phyloP scores from a whole-genome alignment of 2,888 invertebrate species.

The Drosophila vallismaia region DNA sequence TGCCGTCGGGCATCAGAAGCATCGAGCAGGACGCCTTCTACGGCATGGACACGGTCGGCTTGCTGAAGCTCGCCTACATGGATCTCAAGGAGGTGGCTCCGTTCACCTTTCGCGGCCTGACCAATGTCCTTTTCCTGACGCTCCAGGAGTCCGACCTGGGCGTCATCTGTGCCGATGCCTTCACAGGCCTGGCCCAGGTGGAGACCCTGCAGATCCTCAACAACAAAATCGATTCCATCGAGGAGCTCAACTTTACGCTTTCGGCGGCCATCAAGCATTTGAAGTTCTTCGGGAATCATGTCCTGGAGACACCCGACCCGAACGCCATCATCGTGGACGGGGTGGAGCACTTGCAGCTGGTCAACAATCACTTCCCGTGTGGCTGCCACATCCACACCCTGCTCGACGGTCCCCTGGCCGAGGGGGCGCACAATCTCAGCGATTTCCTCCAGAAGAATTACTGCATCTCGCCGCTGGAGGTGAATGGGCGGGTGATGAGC shows the following conservation, averaged over 20 bases:
- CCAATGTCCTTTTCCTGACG: conserved; percentile 89
- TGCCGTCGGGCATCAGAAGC: conserved; percentile 91
- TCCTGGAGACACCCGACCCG: conserved; percentile 89
- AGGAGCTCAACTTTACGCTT: conserved; percentile 89
- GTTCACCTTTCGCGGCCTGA: conserved; percentile 90
- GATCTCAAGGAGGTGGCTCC: conserved; percentile 89
- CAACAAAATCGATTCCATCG: conserved; percentile 93
- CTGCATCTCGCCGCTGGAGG: conserved; percentile 93
- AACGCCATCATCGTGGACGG: conserved; percentile 88
- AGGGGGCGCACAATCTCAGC: conserved; percentile 86
- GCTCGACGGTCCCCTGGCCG: conserved; percentile 90
- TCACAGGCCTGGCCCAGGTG: conserved; percentile 90
- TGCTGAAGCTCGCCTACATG: conserved; percentile 93
- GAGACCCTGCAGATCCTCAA: conserved; percentile 90
- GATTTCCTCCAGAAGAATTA: conserved; percentile 91
- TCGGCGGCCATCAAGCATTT: conserved; percentile 89
- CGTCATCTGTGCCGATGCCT: conserved; percentile 89
- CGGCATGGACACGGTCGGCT: conserved; percentile 92
- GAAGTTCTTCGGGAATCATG: conserved; percentile 92
- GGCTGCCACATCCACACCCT: conserved; percentile 93
- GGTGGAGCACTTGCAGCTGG: conserved; percentile 89
- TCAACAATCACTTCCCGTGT: conserved; percentile 93
- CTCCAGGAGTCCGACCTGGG: conserved; percentile 93
- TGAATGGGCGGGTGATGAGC: conserved; percentile 91
- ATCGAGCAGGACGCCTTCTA: conserved; percentile 92